These are phyloP conservation scores for Phylloscopus trochiloides DNA, from an alignment of 2,113 vertebrate species.

Conservation along the genomic window DNA sequence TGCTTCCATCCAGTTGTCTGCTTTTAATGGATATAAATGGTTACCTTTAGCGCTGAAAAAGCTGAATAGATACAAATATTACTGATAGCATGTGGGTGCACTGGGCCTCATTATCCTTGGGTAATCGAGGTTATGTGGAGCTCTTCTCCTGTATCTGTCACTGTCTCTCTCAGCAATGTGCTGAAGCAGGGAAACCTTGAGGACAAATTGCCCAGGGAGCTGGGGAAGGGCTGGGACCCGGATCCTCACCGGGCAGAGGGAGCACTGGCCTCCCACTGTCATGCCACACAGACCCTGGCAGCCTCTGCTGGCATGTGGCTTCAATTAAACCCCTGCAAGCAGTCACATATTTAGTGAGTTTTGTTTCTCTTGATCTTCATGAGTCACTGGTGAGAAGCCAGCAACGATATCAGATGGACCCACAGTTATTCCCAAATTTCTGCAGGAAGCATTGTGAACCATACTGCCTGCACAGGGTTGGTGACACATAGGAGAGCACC, in stretches of 20 bases:
- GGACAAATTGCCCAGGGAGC: background rate
- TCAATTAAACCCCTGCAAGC: background rate
- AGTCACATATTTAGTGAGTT: fast-evolving
- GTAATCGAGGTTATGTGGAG: constrained; percentile 62
- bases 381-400: background rate
- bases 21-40: constrained; percentile 54
- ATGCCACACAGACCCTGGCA: background rate
- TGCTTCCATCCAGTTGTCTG: background rate
- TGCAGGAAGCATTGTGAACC: fast-evolving
- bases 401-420: fast-evolving
- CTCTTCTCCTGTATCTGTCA: constrained; percentile 22
- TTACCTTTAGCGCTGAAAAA: constrained; percentile 8
- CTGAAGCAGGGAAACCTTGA: background rate
- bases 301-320: background rate
- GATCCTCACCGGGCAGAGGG: fast-evolving
- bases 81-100: background rate
- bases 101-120: constrained; percentile 44
- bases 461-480: fast-evolving
- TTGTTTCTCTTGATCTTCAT: background rate
- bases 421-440: background rate
- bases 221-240: background rate
- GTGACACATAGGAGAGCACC: fast-evolving
- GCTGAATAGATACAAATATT: constrained; percentile 48
- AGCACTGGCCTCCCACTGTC: fast-evolving
- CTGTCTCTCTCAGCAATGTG: background rate